These are phyloP conservation scores for Penaeus japonicus DNA, from an alignment of 1,140 invertebrate species.

Conservation along the genomic window DNA sequence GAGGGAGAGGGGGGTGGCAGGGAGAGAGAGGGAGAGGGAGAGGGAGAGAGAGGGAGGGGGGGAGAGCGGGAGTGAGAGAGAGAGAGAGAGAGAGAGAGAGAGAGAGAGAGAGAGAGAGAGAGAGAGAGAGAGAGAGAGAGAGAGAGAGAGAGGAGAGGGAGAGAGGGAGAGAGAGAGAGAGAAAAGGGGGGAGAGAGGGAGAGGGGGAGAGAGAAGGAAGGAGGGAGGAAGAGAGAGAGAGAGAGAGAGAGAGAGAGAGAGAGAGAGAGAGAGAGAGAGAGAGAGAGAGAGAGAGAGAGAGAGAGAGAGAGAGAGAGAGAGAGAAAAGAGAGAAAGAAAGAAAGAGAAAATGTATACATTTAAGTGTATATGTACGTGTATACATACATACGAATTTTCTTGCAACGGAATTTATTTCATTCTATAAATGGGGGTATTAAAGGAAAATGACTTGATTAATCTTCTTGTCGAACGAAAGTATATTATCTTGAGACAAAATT, in stretches of 20 bases:
- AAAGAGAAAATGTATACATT: not conserved
- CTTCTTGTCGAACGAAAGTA: too few relatives aligned
- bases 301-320: not conserved
- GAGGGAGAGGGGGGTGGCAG: not conserved
- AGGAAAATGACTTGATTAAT: not conserved
- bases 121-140: not conserved
- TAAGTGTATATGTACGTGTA: not conserved
- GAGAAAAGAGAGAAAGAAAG: not conserved
- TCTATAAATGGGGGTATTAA: not conserved
- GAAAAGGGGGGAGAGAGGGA: not conserved
- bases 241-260: conserved; percentile 1
- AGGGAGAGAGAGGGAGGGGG: not conserved
- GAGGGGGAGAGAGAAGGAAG: not conserved
- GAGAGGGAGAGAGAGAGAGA: too few relatives aligned
- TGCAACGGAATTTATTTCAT: not conserved
- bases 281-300: not conserved
- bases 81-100: not conserved
- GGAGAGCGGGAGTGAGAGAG: too few relatives aligned
- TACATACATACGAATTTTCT: not conserved
- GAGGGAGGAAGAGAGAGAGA: not conserved
- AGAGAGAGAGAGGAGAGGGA: too few relatives aligned
- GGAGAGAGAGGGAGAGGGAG: not conserved
- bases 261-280: not conserved
- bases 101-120: not conserved
- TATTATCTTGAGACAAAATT: too few relatives aligned